Evolutionary conservation across 1,140 invertebrate genomes (phyloP).

Genomic region (Brachionus manjavacas): DNA sequence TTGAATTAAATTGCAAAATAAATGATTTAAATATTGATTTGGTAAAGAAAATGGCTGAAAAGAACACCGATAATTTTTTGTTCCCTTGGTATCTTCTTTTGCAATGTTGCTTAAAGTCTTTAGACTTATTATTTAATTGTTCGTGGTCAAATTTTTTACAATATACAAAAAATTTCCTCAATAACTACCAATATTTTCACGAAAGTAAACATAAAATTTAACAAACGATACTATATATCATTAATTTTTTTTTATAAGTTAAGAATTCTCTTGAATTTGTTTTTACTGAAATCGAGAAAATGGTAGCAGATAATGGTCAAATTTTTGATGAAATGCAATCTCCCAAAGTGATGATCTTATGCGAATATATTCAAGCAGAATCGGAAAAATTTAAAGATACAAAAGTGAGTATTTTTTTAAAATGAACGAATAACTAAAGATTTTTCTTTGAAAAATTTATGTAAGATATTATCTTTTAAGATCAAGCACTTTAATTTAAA

Average conservation of each 20-base stretch:
- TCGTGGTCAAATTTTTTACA: not conserved
- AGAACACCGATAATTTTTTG: not conserved
- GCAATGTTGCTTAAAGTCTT: not conserved
- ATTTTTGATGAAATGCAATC: not conserved
- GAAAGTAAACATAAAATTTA: not conserved
- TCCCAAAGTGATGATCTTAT: not conserved
- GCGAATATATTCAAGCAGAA: not conserved
- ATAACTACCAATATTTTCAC: not conserved
- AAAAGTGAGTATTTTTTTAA: not conserved
- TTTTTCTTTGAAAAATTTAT: no score
- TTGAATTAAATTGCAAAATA: not conserved
- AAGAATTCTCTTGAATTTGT: not conserved
- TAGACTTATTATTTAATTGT: constrained; percentile 3
- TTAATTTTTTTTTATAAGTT: not conserved
- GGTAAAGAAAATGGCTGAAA: not conserved
- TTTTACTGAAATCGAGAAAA: not conserved
- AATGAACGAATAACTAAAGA: no score
- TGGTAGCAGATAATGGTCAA: not conserved
- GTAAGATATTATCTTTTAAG: no score
- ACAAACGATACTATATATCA: not conserved
- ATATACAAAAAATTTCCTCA: not conserved
- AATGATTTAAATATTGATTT: not conserved
- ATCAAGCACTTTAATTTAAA: no score
- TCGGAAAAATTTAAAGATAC: not conserved
- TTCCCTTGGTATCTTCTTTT: not conserved